Conservation (phyloP, 2,113 vertebrate species). For the Sialia sialis region DNA sequence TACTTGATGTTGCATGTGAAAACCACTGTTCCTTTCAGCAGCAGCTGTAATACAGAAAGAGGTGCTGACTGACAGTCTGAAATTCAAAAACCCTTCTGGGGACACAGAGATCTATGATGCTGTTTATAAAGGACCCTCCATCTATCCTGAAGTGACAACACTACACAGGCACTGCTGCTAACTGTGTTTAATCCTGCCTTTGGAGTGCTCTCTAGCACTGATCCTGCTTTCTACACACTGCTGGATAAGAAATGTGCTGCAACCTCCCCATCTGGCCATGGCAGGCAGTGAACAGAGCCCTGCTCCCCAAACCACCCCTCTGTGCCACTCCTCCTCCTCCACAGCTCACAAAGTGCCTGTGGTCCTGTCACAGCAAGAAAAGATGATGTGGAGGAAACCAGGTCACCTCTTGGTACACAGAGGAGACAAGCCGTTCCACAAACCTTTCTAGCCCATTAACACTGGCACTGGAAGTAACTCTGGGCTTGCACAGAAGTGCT, state of each 20-base stretch:
- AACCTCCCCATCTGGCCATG: not conserved
- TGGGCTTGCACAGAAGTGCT: not conserved
- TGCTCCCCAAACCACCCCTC: not conserved
- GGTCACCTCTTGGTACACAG: not conserved
- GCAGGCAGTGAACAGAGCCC: not conserved
- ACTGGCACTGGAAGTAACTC: not conserved
- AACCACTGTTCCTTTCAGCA: not conserved
- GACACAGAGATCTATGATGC: not conserved
- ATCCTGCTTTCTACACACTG: not conserved
- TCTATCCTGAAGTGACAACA: not conserved
- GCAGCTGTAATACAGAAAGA: not conserved
- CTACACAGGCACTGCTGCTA: not conserved
- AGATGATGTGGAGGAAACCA: not conserved
- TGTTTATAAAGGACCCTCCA: not conserved
- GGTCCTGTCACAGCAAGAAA: not conserved
- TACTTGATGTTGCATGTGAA: not conserved
- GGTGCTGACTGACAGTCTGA: not conserved
- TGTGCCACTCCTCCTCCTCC: not conserved
- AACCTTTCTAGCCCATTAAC: not conserved
- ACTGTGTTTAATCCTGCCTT: not conserved
- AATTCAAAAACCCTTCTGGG: not conserved
- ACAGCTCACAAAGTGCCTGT: accelerated
- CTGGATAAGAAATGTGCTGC: not conserved
- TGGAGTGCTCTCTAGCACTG: not conserved
- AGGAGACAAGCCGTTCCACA: not conserved